Percentiles rank a stretch among this genome's conserved stretches.
phyloP scores from a whole-genome alignment of 1,140 invertebrate genomes.

The Oedothorax gibbosus region DNA sequence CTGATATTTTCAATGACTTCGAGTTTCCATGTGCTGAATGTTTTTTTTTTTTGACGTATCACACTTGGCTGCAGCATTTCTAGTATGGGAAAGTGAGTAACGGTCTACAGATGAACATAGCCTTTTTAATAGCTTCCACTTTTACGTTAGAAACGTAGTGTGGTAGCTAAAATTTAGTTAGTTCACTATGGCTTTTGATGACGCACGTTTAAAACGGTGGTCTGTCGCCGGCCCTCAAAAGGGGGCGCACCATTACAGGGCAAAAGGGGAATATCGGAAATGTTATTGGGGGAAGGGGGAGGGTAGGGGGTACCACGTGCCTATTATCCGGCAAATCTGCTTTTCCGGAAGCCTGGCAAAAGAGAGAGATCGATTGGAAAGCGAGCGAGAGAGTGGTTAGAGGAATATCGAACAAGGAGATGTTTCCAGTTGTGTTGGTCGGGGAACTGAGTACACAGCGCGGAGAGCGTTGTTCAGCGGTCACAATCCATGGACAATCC shows the following conservation, averaged over 20 bases:
- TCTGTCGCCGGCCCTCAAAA: conserved; percentile 35
- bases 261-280: conserved; percentile 49
- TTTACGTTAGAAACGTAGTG: too few species aligned
- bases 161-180: too few species aligned
- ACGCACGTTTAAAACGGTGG: conserved; percentile 39
- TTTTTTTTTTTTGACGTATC: too few species aligned
- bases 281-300: conserved; percentile 19
- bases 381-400: conserved; percentile 42
- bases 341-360: conserved; percentile 48
- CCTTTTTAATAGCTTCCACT: too few species aligned
- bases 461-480: too few species aligned
- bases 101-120: too few species aligned
- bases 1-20: too few species aligned
- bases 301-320: conserved; percentile 35
- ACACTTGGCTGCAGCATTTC: too few species aligned
- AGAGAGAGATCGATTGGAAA: conserved; percentile 42
- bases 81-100: too few species aligned
- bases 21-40: too few species aligned
- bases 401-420: conserved; percentile 56
- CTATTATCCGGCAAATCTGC: conserved; percentile 57
- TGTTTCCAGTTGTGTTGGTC: not conserved
- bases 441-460: too few species aligned
- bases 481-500: too few species aligned
- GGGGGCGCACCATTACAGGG: conserved; percentile 34
- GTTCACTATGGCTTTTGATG: not conserved